Evolutionary conservation across 2,888 invertebrate genomes (phyloP), one percentile per base, ranked within the genome.

Genomic region (Dynastes tityus): DNA sequence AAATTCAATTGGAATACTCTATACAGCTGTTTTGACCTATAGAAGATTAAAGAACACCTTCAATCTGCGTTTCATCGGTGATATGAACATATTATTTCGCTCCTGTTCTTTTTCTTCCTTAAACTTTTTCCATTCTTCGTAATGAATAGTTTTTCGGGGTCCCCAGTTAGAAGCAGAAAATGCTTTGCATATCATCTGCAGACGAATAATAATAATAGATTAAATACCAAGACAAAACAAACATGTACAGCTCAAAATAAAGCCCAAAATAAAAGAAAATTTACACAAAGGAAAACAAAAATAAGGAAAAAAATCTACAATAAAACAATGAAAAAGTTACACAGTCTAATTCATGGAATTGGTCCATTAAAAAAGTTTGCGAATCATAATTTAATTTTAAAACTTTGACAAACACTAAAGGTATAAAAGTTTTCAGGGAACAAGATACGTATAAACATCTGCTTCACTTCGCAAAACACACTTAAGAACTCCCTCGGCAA

Each of bases 91-190:
- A 11, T 67, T 76, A 40, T 65, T 51, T 13, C 65, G 73, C 61
- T 78, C 73, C 67, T 75, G n/a, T 68, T 80, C 61, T 49, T 75
- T 81, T 49, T 80, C 63, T 32, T 80, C 70, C 70, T 82, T 83
- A 58, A 83, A 84, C 22, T 81, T 80, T 61, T 76, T 79, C 80
- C 83, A 84, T 27, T 82, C 80, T 68, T 81, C 81, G 51, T 63
- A 79, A 13, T 67, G 53, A 3, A 51, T 68, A 8, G 75, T 40
- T 73, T 83, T 80, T 13, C 76, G 77, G 5, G 84, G 84, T 4
- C 83, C 80, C 83, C 83, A 84, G 29, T 80, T 79, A 1, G 73
- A 76, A 8, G 73, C 40, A 32, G 61, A 73, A 73, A 84, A 82
- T 0, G 82, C 77, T 45, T 81, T 74, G 11, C 16, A 32, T 65